These are phyloP conservation scores for Xiphydria camelus DNA, from an alignment of 2,888 invertebrate genomes.

Conservation along the genomic window DNA sequence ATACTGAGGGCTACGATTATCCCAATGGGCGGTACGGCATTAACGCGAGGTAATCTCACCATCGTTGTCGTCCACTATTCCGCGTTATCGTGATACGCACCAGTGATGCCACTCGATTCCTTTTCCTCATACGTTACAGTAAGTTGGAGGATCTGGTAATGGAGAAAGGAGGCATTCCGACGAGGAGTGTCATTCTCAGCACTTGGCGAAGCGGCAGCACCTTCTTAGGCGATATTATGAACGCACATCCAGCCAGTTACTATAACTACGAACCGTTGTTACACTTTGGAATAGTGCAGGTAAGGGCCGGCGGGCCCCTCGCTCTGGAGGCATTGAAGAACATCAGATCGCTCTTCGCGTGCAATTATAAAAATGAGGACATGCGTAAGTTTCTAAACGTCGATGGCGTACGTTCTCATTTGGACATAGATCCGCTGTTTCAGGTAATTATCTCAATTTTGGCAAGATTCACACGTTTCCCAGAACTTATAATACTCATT, in stretches of 20 bases:
- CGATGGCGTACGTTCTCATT: too few species aligned
- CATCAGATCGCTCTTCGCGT: conserved; percentile 74
- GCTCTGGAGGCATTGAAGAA: conserved; percentile 70
- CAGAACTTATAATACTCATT: conserved; percentile 80
- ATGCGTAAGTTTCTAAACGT: conserved; percentile 67
- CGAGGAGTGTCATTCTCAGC: conserved; percentile 79
- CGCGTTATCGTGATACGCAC: too few species aligned
- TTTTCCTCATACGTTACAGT: too few species aligned
- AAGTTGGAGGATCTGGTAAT: conserved; percentile 71
- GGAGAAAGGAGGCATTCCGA: conserved; percentile 72
- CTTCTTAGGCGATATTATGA: conserved; percentile 83
- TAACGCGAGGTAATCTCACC: conserved; percentile 58
- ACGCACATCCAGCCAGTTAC: conserved; percentile 82
- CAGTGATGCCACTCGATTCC: too few species aligned
- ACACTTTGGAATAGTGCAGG: conserved; percentile 80
- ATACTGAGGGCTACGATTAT: conserved; percentile 67
- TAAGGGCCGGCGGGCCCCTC: conserved; percentile 74
- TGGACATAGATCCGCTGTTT: conserved; percentile 23
- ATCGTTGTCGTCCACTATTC: too few species aligned
- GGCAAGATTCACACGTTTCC: conserved; percentile 78
- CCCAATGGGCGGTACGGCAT: conserved; percentile 62
- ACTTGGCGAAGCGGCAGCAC: conserved; percentile 92
- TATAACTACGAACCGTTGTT: conserved; percentile 90
- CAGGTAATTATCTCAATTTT: conserved; percentile 74
- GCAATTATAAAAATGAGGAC: conserved; percentile 74